Evolutionary conservation across 2,113 vertebrate species (phyloP).

Genomic region (Dermatemys mawii): DNA sequence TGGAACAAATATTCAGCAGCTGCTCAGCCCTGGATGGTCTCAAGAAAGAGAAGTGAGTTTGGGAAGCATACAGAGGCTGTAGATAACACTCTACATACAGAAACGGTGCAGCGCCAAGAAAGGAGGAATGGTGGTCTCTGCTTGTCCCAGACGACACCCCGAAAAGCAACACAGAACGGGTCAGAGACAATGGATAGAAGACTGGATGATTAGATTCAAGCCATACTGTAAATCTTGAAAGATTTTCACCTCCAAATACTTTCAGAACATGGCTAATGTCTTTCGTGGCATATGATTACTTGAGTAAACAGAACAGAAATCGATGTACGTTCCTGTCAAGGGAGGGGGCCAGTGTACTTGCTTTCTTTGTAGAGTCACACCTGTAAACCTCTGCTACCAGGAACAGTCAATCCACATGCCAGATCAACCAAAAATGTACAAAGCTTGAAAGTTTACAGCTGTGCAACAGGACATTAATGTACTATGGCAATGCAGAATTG

Average conservation of each 20-base stretch:
- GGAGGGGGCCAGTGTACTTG: background rate
- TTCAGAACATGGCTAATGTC: background rate
- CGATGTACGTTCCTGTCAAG: too few species aligned
- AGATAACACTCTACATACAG: background rate
- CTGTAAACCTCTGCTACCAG: too few species aligned
- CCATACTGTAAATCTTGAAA: background rate
- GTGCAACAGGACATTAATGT: too few species aligned
- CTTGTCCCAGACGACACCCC: background rate
- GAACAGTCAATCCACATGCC: background rate
- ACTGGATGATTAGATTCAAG: background rate
- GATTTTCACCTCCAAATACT: background rate
- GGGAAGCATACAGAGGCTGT: background rate
- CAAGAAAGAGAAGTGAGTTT: background rate
- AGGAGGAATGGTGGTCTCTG: background rate
- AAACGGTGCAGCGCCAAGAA: background rate
- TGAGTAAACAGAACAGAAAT: background rate
- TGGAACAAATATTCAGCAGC: background rate
- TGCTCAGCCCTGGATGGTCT: background rate
- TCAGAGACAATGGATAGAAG: background rate
- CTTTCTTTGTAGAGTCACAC: background rate
- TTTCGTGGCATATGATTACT: too few species aligned
- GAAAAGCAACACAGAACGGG: background rate
- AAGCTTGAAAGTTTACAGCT: background rate
- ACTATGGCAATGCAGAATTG: too few species aligned
- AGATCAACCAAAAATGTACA: background rate